These are phyloP conservation scores for Timema podura DNA, from an alignment of 2,888 invertebrate genomes.

Conservation along the genomic window DNA sequence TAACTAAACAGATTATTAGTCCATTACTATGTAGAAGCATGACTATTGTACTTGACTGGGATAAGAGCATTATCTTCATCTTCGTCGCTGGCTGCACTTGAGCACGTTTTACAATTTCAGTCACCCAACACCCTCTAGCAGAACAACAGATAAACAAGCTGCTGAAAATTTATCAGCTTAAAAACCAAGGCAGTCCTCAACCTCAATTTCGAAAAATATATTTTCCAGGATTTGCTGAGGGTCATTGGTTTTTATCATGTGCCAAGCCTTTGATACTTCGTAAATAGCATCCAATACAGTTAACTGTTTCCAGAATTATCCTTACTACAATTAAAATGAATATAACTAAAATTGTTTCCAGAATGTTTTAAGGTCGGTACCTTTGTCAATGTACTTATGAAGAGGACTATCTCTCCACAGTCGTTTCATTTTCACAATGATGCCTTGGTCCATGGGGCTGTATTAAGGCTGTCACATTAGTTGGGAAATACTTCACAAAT, in stretches of 20 bases:
- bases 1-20: too few relatives aligned
- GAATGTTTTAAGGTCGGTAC: background rate
- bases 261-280: background rate
- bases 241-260: background rate
- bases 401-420: slow-evolving; percentile 1
- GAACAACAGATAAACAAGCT: background rate
- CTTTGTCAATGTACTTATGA: background rate
- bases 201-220: background rate
- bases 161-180: background rate
- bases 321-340: too few relatives aligned
- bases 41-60: background rate
- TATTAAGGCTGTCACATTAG: background rate
- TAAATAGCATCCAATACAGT: slow-evolving; percentile 8
- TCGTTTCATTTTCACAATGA: background rate
- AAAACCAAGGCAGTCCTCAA: background rate
- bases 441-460: slow-evolving; percentile 7
- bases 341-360: too few relatives aligned
- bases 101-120: too few relatives aligned
- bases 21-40: too few relatives aligned
- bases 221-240: background rate
- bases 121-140: background rate
- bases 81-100: background rate
- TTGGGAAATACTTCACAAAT: background rate
- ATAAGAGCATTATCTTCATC: background rate
- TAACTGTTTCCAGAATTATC: background rate